Conservation (phyloP, 2,888 invertebrate genomes). For the Pterostichus madidus region DNA sequence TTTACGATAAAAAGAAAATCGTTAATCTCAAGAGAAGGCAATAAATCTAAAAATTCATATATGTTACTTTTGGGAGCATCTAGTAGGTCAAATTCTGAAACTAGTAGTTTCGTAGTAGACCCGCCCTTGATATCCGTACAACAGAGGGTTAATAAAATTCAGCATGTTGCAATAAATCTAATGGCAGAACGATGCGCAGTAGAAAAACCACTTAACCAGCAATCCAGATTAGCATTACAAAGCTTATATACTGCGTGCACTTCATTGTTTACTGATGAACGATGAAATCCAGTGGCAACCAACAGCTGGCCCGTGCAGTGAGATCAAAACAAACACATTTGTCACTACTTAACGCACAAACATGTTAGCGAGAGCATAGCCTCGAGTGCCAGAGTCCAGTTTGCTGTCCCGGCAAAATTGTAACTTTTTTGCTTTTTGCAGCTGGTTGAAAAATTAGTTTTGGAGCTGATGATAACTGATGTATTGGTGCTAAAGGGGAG, state of each 20-base stretch:
- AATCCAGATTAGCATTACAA: conserved; percentile 42
- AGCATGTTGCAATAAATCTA: conserved; percentile 22
- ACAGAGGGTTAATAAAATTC: conserved; percentile 7
- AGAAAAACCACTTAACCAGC: conserved; percentile 38
- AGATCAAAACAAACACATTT: conserved; percentile 45
- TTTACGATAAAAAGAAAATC: too few relatives aligned
- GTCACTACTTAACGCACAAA: conserved; percentile 22
- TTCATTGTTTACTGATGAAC: conserved; percentile 44
- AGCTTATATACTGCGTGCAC: conserved; percentile 42
- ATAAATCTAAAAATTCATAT: too few relatives aligned
- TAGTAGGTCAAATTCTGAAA: too few relatives aligned
- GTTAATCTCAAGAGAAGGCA: too few relatives aligned
- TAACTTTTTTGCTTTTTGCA: background rate
- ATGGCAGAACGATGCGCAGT: conserved; percentile 39
- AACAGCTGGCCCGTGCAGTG: background rate
- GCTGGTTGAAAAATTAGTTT: conserved; percentile 16
- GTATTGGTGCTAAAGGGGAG: background rate
- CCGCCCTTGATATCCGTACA: too few relatives aligned
- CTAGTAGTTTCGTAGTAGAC: too few relatives aligned
- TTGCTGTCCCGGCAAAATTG: background rate
- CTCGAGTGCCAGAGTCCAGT: background rate
- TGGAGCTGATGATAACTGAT: conserved; percentile 3
- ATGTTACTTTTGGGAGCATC: too few relatives aligned
- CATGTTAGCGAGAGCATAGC: background rate
- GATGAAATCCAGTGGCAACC: conserved; percentile 11